Evolutionary conservation across 1,140 invertebrate genomes (phyloP), one percentile per base, ranked within the genome.

Genomic region (Heliconius melpomene): DNA sequence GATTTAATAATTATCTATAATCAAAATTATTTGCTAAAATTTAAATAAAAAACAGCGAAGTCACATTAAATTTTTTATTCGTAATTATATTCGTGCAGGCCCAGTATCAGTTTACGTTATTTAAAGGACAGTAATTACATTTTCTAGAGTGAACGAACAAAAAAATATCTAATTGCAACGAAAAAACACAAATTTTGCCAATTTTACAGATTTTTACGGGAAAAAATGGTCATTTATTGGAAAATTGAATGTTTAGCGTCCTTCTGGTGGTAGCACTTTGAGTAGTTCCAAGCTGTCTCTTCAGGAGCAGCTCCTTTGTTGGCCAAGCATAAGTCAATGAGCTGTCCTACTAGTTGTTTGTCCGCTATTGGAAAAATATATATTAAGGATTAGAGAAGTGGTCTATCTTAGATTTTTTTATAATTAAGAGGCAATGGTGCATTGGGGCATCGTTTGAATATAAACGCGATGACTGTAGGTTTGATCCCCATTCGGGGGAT

Each of bases 191-290:
- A 38, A 38, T 5, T 75, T 36, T 57, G 29, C 16, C 20, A 8
- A 8, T 75, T 75, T 32, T 36, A 50, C 36, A 7, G 54, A 32
- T 3, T 26, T 32, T 13, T 16, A 36, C 0, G 11, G 1, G 1
- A 16, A 40, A 26, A 46, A 72, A 36, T 50, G 8, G 40, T 40
- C 11, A 75, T 87, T 91, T 92, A 92, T 82, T 92, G 82, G 87
- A 94, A 90, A 78, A 94, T 90, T 75, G 93, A 88, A 77, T 95
- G 93, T 80, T 94, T 94, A n/a, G 93, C 89, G 84, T 94, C 94
- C 80, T 94, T 94, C 82, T 95, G 94, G 86, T 95, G 95, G 87
- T 95, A 95, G 85, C 95, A 95, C 74, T 95, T 95, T 83, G 94
- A 91, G 81, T 95, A 95, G 84, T 95, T 95, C 94, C 94, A 94